phyloP scores from a whole-genome alignment of 2,797 vertebrate genomes.

The Gallirallus australis region DNA sequence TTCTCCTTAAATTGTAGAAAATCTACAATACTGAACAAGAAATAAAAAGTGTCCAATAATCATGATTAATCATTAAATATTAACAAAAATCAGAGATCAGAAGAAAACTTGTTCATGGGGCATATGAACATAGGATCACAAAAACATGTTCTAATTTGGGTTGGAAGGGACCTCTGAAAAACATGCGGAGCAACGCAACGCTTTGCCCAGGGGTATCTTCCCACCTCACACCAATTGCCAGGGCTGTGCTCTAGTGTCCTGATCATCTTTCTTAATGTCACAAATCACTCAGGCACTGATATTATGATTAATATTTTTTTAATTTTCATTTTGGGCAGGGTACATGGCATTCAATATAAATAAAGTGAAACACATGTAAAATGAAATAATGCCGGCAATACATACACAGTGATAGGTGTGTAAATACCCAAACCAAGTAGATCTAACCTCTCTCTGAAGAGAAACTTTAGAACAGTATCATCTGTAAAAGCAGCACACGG shows the following conservation, averaged over 20 bases:
- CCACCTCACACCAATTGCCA: neutral
- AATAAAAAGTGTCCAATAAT: neutral
- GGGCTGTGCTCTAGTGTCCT: neutral
- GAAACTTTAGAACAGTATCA: neutral
- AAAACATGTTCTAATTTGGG: neutral
- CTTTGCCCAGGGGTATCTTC: neutral
- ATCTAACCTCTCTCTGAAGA: neutral
- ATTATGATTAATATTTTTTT: neutral
- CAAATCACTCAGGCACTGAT: neutral
- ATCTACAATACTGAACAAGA: neutral
- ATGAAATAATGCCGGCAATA: neutral
- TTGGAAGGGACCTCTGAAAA: neutral
- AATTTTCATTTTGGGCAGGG: neutral
- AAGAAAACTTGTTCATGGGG: neutral
- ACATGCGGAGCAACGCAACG: neutral
- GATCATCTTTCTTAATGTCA: neutral
- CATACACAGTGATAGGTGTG: neutral
- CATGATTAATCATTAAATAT: neutral
- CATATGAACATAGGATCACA: neutral
- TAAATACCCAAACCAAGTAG: neutral
- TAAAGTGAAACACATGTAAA: neutral
- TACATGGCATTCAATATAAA: neutral
- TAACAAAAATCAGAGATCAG: neutral
- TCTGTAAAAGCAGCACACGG: neutral
- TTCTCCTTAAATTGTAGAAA: neutral